Evolutionary conservation across 2,888 invertebrate genomes (phyloP), one percentile per base, ranked within the genome.

Genomic region (Agonopterix arenella): DNA sequence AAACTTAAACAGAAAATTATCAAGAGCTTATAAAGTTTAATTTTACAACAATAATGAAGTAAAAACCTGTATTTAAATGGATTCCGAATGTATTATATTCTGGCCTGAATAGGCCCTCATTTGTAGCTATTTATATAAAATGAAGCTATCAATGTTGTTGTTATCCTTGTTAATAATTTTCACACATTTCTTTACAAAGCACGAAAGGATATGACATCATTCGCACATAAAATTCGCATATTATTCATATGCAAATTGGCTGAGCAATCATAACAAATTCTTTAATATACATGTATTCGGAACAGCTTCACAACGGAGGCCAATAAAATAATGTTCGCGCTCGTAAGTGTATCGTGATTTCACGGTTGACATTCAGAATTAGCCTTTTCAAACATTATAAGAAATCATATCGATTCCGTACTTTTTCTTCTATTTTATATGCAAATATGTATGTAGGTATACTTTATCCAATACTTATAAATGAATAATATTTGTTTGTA

Each of bases 181-280:
- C 68, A 65, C 73, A 73, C 72, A 68, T 73, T 69, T 71, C 59
- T 69, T 70, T 60, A 64, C 64, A 63, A 70, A 73, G 70, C 66
- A 61, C 56, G 64, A 59, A 64, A 70, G 68, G 62, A 73, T 63
- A 71, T 83, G 78, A 80, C 73, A 78, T 74, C 76, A 77, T 75
- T 70, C 56, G 64, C 70, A 66, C 70, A 80, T 82, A 82, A 82
- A 84, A 73, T 76, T 69, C 70, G 58, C 65, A 72, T 73, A 74
- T 75, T 80, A 82, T 78, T 79, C 72, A 73, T 68, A 83, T 81
- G 80, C 74, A 81, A 83, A 84, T 83, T 76, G 76, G 64, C 62
- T 73, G 76, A 77, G 73, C 76, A 80, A 80, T 77, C 77, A 79
- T 79, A 82, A 76, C 76, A 78, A 76, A 74, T 77, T 70, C 75